Evolutionary conservation across 2,888 invertebrate species (phyloP).

Genomic region (Oscheius myriophilus): DNA sequence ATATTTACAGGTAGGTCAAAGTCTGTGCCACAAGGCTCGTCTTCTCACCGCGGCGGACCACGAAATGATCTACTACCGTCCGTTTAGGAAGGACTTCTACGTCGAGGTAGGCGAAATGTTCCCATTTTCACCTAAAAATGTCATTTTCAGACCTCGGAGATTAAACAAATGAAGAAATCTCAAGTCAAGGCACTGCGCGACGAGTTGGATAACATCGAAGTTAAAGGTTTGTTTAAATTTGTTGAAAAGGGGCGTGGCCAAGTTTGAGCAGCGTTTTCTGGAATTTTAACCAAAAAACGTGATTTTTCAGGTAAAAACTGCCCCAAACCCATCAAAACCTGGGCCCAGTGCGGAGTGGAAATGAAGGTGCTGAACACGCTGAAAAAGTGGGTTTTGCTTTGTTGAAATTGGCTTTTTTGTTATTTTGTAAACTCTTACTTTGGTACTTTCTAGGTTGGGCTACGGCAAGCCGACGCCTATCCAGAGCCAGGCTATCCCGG

Average conservation of each 20-base stretch:
- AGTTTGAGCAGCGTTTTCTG: too few relatives aligned
- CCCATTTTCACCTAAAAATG: too few relatives aligned
- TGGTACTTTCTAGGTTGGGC: conserved; percentile 71
- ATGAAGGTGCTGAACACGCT: conserved; percentile 92
- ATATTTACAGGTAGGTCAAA: conserved; percentile 48
- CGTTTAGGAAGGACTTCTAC: conserved; percentile 94
- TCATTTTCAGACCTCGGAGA: conserved; percentile 79
- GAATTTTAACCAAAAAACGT: not conserved
- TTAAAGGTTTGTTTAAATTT: conserved; percentile 36
- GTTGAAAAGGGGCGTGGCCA: not conserved
- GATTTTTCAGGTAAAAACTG: conserved; percentile 83
- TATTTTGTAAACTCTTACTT: not conserved
- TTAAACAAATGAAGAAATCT: conserved; percentile 87
- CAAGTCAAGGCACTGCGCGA: conserved; percentile 74
- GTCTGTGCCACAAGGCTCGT: conserved; percentile 70
- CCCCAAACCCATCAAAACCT: conserved; percentile 90
- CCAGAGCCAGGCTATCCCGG: conserved; percentile 91
- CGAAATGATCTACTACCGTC: conserved; percentile 84
- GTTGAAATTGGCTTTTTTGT: conserved; percentile 19
- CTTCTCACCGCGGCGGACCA: conserved; percentile 85
- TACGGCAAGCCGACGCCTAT: conserved; percentile 99
- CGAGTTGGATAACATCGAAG: conserved; percentile 92
- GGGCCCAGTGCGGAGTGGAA: conserved; percentile 98
- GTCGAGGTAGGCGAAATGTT: conserved; percentile 85
- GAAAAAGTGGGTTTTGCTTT: conserved; percentile 76